A percentile compares a stretch with the other conserved stretches of the same genome.
Conservation (phyloP, 2,888 invertebrate genomes). For the Hetaerina titia region DNA sequence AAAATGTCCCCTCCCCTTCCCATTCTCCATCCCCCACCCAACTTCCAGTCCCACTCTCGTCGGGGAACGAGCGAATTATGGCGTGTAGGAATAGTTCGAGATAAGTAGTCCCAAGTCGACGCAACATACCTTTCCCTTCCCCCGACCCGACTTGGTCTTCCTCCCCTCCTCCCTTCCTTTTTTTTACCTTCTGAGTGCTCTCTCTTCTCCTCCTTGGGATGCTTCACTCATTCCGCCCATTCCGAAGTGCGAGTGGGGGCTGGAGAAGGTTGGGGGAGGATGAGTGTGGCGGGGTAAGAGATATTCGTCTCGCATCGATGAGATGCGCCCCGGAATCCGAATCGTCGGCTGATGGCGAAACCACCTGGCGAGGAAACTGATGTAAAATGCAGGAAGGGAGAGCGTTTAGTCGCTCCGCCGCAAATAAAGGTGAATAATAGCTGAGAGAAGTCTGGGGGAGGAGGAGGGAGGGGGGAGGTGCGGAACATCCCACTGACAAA, state of each 20-base stretch:
- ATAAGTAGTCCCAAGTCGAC: constrained; percentile 58
- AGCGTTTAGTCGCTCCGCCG: neutral
- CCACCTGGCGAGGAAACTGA: constrained; percentile 4
- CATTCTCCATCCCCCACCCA: neutral
- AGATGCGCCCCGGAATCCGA: constrained; percentile 20
- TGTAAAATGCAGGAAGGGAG: neutral
- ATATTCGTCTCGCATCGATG: constrained; percentile 5
- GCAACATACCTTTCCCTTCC: neutral
- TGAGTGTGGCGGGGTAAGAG: neutral
- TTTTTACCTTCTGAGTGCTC: neutral
- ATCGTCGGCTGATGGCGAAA: neutral
- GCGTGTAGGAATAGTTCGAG: constrained; percentile 57
- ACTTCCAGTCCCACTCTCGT: constrained; percentile 16
- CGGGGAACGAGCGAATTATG: constrained; percentile 58
- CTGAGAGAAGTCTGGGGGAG: neutral
- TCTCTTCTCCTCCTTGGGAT: neutral
- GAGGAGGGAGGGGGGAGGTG: neutral
- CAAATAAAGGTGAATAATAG: constrained; percentile 21
- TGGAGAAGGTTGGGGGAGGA: neutral
- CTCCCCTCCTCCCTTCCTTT: neutral
- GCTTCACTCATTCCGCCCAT: neutral
- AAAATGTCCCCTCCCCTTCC: neutral
- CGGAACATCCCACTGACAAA: neutral
- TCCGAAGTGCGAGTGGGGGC: neutral
- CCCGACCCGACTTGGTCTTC: neutral